Evolutionary conservation across 2,113 vertebrate species (phyloP), one percentile per base, ranked within the genome.

Genomic region (Euleptes europaea): DNA sequence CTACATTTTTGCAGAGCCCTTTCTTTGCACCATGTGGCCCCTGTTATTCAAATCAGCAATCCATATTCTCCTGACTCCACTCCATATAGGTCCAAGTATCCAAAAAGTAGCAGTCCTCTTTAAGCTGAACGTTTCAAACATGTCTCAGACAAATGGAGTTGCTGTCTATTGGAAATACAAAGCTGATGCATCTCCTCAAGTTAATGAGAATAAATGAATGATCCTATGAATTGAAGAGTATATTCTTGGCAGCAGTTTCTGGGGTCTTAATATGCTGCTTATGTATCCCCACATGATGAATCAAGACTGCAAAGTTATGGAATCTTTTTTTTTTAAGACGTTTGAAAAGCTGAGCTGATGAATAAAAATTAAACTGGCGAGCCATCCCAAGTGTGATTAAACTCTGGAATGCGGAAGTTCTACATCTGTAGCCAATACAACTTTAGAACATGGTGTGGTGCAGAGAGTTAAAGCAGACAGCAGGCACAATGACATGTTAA

Each of bases 401-500:
- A 78, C 28, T 85, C 87, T 91, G 80, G 83, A 87, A 84, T 79
- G 26, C 44, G 70, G 91, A 88, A 88, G 74, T 47, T 92, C 88
- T 80, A 90, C 82, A 85, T 88, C 72, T 79, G 84, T 86, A 82
- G 87, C 90, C 91, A 89, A 88, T 88, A 85, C 88, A 94, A 95
- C 94, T 95, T 93, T 90, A 88, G 92, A 94, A 93, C 91, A 94
- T 82, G 0, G 8, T 85, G 87, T 94, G 94, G 90, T 92, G 80
- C 80, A 92, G 94, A 95, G 92, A 95, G 93, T 96, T 96, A 96
- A 95, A 95, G 95, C 94, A 97, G 97, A 97, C 97, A 98, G 97
- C 97, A 98, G 97, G 97, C 97, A 93, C 95, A 95, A 95, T 98
- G 98, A 98, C 98, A 99, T 98, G 98, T 98, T 98, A 98, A 99